Base-by-base conservation (phyloP, 2,113 vertebrate species). In the Lota lota region DNA sequence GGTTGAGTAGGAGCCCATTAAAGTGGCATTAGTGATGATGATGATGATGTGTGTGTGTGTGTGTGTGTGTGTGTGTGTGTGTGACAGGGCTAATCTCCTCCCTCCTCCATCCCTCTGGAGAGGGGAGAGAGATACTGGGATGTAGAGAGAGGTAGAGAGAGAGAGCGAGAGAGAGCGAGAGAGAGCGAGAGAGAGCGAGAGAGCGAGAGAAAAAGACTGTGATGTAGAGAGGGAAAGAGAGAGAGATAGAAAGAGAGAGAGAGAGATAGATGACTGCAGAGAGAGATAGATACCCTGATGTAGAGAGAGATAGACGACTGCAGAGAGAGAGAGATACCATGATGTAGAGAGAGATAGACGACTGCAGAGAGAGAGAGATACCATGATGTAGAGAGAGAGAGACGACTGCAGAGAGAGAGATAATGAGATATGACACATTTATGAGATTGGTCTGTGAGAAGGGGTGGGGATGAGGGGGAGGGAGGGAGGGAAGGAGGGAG, bases 401-500 rank as follows among this genome's bases (percentile, higher is more conserved):
- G 28, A 33, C 28, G 7, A 33, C 28, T 33, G 28, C 28, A 33
- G 28, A 33, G 28, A 33, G 28, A 33, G 28, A 33, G 28, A 33
- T 89, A 87, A 90, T 87, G 90, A 88, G 91, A 89, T 89, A 81
- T 83, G 89, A 91, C 90, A 79, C 68, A 67, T 78, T 79, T 85
- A 85, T 86, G 84, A 82, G 83, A 88, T 80, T 79, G n/a, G 75
- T 66, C 54, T n/a, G n/a, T 40, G 15, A 58, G 63, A 56, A 69
- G 62, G 33, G 17, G 19, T 15, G 62, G 56, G 70, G 57, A 0
- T n/a, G 72, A 65, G 69, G 61, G 71, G 15, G 78, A 4, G 51
- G 59, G 62, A 79, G 58, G 72, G 82, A 61, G 40, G 82, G 63
- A 71, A 88, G 78, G 80, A 84, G 24, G 65, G 22, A 65, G 75